Evolutionary conservation across 1,140 invertebrate species (phyloP).

Genomic region (Bombus vancouverensis): DNA sequence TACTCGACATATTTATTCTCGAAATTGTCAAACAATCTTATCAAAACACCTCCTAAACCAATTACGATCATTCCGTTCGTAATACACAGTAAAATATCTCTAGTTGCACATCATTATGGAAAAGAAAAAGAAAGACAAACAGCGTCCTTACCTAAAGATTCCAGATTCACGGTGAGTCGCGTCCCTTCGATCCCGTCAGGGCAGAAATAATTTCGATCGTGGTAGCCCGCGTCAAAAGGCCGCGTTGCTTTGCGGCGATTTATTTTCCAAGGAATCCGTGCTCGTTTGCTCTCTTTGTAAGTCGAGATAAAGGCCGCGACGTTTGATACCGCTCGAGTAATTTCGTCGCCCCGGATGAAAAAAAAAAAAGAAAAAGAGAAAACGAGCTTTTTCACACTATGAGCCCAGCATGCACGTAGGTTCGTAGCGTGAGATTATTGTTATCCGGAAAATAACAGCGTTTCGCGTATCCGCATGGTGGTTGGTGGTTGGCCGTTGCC

Average conservation of each 20-base stretch:
- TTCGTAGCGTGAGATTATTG: slow-evolving; percentile 5
- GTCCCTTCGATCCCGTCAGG: neutral
- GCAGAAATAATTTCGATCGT: slow-evolving; percentile 22
- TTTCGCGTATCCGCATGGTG: neutral
- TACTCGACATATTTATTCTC: no score
- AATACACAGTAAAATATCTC: neutral
- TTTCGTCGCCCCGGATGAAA: slow-evolving; percentile 30
- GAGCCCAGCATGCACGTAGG: neutral
- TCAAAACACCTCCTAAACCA: no score
- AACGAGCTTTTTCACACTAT: neutral
- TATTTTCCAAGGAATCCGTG: slow-evolving; percentile 30
- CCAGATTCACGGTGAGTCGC: neutral
- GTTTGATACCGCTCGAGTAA: slow-evolving; percentile 53
- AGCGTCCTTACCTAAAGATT: neutral
- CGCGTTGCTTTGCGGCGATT: slow-evolving; percentile 8
- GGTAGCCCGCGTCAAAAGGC: neutral
- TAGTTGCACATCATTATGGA: neutral
- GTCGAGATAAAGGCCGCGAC: slow-evolving; percentile 33
- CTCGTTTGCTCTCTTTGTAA: slow-evolving; percentile 27
- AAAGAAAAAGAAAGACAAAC: neutral
- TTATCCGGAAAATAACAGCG: slow-evolving; percentile 15
- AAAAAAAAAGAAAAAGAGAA: slow-evolving; percentile 10
- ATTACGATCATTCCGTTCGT: no score
- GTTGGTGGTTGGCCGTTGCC: neutral
- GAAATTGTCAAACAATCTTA: no score